phyloP scores from a whole-genome alignment of 2,888 invertebrate species.

The Lobophora halterata region DNA sequence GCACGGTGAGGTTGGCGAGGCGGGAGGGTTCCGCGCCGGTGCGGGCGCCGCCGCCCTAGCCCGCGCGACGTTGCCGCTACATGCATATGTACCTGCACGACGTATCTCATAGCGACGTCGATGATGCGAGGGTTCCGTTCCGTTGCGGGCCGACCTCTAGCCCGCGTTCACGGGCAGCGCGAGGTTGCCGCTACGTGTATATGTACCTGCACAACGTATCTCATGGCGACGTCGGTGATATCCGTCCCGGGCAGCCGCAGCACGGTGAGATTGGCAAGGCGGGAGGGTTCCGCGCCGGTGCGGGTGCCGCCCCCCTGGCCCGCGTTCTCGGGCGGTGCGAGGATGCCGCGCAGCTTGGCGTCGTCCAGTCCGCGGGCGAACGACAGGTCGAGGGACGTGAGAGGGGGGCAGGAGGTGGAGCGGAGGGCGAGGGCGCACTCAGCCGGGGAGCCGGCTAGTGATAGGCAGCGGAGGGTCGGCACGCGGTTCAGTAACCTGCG shows the following conservation, averaged over 20 bases:
- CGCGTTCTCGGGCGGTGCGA: constrained; percentile 93
- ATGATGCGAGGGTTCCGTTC: constrained; percentile 83
- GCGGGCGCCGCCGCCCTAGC: too few relatives aligned
- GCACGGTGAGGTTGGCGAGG: too few relatives aligned
- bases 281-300: constrained; percentile 65
- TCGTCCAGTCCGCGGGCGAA: constrained; percentile 94
- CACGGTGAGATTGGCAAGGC: constrained; percentile 86
- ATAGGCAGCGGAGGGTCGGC: constrained; percentile 90
- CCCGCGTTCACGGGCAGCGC: too few relatives aligned
- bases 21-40: too few relatives aligned
- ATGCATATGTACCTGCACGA: too few relatives aligned
- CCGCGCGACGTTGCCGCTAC: too few relatives aligned
- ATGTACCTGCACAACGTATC: constrained; percentile 76
- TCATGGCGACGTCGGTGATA: constrained; percentile 92
- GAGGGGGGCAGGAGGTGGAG: constrained; percentile 89
- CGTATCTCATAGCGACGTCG: constrained; percentile 87
- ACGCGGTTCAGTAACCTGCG: constrained; percentile 87
- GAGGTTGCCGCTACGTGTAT: too few relatives aligned
- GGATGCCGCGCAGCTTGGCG: constrained; percentile 89
- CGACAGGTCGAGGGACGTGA: constrained; percentile 89
- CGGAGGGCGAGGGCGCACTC: constrained; percentile 90
- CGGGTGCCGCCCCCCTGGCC: constrained; percentile 81
- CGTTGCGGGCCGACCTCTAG: too few relatives aligned
- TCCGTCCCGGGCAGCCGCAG: constrained; percentile 93
- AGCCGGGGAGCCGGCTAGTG: constrained; percentile 88